These are phyloP conservation scores for Brachionus rubens DNA, from an alignment of 1,140 invertebrate species.

Conservation along the genomic window DNA sequence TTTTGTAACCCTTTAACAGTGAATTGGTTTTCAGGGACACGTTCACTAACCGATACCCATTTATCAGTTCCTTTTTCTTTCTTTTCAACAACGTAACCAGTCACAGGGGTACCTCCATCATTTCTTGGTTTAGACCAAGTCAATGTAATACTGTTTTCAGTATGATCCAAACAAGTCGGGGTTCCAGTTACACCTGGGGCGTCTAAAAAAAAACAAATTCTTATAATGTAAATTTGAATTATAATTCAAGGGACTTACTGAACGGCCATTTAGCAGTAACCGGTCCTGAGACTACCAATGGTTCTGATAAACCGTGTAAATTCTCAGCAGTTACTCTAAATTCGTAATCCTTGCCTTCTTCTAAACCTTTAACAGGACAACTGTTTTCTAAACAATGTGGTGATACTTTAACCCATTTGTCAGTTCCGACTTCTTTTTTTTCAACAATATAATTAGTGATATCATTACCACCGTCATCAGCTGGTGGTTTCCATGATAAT, in stretches of 20 bases:
- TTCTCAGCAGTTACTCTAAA: conserved; percentile 97
- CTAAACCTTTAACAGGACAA: conserved; percentile 81
- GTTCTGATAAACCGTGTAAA: conserved; percentile 88
- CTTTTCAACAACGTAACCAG: conserved; percentile 84
- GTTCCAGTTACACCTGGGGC: conserved; percentile 81
- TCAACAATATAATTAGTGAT: conserved; percentile 96
- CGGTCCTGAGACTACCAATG: conserved; percentile 77
- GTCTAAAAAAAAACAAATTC: conserved; percentile 62
- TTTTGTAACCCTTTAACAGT: conserved; percentile 81
- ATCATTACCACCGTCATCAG: conserved; percentile 77
- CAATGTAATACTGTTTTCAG: conserved; percentile 87
- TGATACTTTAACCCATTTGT: conserved; percentile 50
- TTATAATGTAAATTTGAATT: background rate
- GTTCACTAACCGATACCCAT: conserved; percentile 57
- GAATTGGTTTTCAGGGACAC: conserved; percentile 61
- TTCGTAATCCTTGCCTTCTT: conserved; percentile 84
- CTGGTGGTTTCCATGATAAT: conserved; percentile 89
- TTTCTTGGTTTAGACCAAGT: conserved; percentile 86
- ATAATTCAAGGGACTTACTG: conserved; percentile 61
- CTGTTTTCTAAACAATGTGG: conserved; percentile 68
- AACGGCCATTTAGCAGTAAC: conserved; percentile 92
- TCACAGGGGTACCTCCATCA: conserved; percentile 73
- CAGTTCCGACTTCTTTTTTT: conserved; percentile 73
- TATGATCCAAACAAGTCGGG: conserved; percentile 78
- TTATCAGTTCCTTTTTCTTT: conserved; percentile 70